phyloP scores from a whole-genome alignment of 2,113 vertebrate species.

The Tauraco erythrolophus region DNA sequence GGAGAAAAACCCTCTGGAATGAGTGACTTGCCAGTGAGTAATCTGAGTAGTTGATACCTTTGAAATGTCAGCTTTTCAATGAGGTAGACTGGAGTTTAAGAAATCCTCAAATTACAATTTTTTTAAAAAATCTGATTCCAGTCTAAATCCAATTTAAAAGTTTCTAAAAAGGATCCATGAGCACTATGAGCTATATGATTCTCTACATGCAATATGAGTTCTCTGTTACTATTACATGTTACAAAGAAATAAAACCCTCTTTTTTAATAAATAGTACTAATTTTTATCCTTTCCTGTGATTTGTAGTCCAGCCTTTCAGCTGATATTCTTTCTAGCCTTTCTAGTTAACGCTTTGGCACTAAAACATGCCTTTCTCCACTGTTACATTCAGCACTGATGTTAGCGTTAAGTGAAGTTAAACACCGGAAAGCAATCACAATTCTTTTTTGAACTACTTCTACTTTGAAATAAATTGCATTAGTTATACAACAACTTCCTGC shows the following conservation, averaged over 20 bases:
- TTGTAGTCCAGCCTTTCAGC: background rate
- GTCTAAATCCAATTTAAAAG: background rate
- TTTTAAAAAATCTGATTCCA: background rate
- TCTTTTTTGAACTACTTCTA: background rate
- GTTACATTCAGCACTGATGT: background rate
- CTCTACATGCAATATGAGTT: background rate
- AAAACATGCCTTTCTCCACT: background rate
- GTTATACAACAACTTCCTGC: background rate
- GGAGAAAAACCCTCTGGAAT: background rate
- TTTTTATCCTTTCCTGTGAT: background rate
- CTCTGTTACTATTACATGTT: background rate
- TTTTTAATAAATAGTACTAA: background rate
- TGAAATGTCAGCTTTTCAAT: background rate
- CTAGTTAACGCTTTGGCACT: background rate
- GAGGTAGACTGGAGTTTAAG: background rate
- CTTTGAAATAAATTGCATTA: conserved; percentile 53
- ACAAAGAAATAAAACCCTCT: background rate
- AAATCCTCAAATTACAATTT: background rate
- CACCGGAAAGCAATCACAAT: background rate
- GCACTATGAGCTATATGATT: background rate
- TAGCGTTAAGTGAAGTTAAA: background rate
- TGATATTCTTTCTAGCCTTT: background rate
- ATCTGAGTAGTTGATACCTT: background rate
- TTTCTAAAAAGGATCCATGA: background rate
- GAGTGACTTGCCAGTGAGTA: background rate